A percentile compares a stretch with the other conserved stretches of the same genome.
Evolutionary conservation across 1,140 invertebrate species (phyloP).

Genomic region (Leucophenga varia): DNA sequence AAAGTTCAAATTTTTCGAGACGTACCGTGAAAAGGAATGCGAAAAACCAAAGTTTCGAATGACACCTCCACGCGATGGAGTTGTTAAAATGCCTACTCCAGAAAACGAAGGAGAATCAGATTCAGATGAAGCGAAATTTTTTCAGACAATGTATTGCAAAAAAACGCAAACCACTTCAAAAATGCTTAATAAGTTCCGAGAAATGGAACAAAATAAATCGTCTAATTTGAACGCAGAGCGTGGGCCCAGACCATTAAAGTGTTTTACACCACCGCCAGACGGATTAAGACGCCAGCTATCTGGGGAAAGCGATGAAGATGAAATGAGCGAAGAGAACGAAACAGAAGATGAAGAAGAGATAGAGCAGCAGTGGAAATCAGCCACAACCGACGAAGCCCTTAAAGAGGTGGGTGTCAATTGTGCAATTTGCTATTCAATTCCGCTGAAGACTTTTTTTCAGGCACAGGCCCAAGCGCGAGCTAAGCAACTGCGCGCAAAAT

Average conservation of each 20-base stretch:
- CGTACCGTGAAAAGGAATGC: conserved; percentile 70
- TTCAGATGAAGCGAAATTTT: conserved; percentile 1
- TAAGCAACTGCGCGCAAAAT: conserved; percentile 83
- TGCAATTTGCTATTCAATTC: background rate
- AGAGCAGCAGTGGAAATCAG: background rate
- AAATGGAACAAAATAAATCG: conserved; percentile 75
- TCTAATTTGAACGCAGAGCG: conserved; percentile 58
- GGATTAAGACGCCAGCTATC: conserved; percentile 61
- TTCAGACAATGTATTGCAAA: conserved; percentile 60
- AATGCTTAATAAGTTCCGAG: conserved; percentile 83
- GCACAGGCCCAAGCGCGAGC: conserved; percentile 80
- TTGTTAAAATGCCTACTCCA: conserved; percentile 61
- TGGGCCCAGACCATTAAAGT: conserved; percentile 78
- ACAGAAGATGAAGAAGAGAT: conserved; percentile 6
- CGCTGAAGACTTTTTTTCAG: too few species aligned
- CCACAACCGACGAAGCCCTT: conserved; percentile 21
- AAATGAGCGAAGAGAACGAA: conserved; percentile 49
- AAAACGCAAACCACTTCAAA: conserved; percentile 76
- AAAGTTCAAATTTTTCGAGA: conserved; percentile 90
- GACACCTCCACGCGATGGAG: conserved; percentile 78
- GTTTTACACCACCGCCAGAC: conserved; percentile 85
- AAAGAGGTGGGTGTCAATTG: conserved; percentile 27
- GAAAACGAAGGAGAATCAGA: too few species aligned
- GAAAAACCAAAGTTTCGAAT: conserved; percentile 77
- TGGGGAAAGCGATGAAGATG: conserved; percentile 61